phyloP scores from a whole-genome alignment of 2,113 vertebrate genomes.

The Actinemys pallida region DNA sequence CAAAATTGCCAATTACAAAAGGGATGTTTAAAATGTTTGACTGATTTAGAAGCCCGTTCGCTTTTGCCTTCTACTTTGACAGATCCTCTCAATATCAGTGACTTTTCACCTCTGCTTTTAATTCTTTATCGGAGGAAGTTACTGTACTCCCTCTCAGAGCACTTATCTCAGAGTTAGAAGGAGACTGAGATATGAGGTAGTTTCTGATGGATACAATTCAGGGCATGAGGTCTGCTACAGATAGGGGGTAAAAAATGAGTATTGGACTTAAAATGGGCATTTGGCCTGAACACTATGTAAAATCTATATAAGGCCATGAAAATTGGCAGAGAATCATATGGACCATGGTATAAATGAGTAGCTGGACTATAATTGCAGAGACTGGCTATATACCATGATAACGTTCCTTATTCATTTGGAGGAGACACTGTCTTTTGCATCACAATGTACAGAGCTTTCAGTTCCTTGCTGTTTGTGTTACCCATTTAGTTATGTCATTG shows the following conservation, averaged over 20 bases:
- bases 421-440: not conserved
- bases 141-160: constrained; percentile 6
- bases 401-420: constrained; percentile 5
- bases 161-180: constrained; percentile 25
- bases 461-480: not conserved
- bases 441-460: not conserved
- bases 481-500: rapidly evolving
- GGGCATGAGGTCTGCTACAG: constrained; percentile 47
- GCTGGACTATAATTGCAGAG: not conserved
- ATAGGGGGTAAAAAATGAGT: constrained; percentile 56
- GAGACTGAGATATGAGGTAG: constrained; percentile 56
- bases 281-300: constrained; percentile 8
- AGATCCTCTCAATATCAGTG: constrained; percentile 59
- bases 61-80: constrained; percentile 53
- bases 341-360: constrained; percentile 21
- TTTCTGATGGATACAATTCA: constrained; percentile 51
- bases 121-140: constrained; percentile 14
- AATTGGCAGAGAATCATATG: not conserved
- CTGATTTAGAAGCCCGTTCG: constrained; percentile 81
- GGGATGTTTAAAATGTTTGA: constrained; percentile 93
- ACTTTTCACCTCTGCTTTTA: constrained; percentile 46
- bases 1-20: constrained; percentile 99
- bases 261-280: constrained; percentile 29
- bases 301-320: not conserved
- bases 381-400: not conserved